A percentile compares a stretch with the other conserved stretches of the same genome.
phyloP scores from a whole-genome alignment of 2,113 vertebrate species.

The Talpa occidentalis region DNA sequence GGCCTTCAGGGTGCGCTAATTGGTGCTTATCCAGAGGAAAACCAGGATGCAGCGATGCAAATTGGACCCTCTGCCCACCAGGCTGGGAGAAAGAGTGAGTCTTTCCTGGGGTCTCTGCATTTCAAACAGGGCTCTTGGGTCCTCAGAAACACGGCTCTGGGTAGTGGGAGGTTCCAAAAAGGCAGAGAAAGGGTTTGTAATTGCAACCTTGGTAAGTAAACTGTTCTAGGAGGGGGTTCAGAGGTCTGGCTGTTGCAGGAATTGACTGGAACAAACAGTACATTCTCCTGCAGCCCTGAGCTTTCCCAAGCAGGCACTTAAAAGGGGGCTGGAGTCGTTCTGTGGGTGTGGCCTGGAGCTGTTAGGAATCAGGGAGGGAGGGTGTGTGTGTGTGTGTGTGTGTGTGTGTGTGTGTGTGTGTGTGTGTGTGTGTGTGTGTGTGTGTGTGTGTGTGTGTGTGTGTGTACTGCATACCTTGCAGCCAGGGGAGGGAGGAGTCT shows the following conservation, averaged over 20 bases:
- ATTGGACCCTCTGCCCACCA: not conserved
- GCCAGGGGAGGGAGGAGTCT: too few species aligned
- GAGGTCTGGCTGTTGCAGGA: not conserved
- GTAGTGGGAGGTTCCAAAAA: not conserved
- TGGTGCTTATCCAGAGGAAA: not conserved
- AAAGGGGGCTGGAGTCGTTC: not conserved
- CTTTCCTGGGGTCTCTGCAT: not conserved
- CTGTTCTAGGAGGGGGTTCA: not conserved
- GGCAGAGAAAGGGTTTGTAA: not conserved
- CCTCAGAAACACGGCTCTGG: not conserved
- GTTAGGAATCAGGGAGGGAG: not conserved
- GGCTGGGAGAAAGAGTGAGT: not conserved
- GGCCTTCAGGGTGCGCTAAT: accelerated
- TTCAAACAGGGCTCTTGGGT: not conserved
- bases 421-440: not conserved
- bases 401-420: too few species aligned
- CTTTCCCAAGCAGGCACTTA: not conserved
- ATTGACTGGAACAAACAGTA: not conserved
- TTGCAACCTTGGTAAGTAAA: not conserved
- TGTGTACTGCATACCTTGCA: accelerated
- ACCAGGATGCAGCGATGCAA: not conserved
- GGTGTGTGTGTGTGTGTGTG: too few species aligned
- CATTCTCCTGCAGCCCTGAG: not conserved
- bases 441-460: not conserved
- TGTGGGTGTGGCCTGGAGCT: not conserved